Evolutionary conservation across 2,113 vertebrate genomes (phyloP).

Genomic region (Pongo pygmaeus): DNA sequence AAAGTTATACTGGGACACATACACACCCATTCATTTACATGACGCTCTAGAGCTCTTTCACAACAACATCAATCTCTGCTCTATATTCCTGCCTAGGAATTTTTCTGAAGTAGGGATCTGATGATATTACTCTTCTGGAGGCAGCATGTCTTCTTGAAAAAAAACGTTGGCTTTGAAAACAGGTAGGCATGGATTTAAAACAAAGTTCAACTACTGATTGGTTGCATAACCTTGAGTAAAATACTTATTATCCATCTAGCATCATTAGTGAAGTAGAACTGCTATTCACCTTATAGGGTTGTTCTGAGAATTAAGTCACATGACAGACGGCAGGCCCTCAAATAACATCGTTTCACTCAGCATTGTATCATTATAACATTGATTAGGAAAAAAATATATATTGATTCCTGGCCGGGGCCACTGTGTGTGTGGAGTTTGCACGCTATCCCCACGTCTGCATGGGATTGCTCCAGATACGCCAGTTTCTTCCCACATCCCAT

Average conservation of each 20-base stretch:
- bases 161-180: background rate
- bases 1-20: background rate
- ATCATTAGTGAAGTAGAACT: background rate
- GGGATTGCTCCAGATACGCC: background rate
- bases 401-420: background rate
- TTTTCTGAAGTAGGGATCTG: background rate
- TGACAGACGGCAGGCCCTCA: background rate
- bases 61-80: background rate
- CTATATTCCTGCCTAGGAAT: background rate
- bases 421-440: background rate
- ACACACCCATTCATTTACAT: background rate
- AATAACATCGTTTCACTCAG: background rate
- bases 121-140: background rate
- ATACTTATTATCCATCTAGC: background rate
- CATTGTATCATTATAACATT: background rate
- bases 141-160: background rate
- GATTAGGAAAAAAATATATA: background rate
- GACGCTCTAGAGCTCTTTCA: background rate
- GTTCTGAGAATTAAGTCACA: background rate
- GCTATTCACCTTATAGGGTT: background rate
- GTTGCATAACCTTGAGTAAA: background rate
- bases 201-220: background rate
- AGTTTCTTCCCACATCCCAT: background rate
- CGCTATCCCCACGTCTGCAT: background rate
- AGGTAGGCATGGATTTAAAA: constrained; percentile 4